Evolutionary conservation across 2,113 vertebrate genomes (phyloP), one percentile per base, ranked within the genome.

Genomic region (Balaeniceps rex): DNA sequence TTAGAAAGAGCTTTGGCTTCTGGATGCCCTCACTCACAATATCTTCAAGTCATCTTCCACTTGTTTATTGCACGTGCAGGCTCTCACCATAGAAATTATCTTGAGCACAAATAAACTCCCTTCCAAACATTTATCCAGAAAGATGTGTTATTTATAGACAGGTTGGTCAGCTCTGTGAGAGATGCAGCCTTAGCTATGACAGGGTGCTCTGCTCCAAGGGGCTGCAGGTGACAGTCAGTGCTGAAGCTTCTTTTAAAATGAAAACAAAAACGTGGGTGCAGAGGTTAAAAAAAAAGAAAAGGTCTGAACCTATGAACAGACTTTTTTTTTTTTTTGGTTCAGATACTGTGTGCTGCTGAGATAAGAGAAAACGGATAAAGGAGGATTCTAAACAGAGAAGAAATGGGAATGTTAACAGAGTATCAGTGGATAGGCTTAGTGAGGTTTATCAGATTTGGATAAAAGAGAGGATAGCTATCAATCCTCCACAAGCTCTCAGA

Each of bases 361-460:
- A 78, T 94, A 90, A 91, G 75, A 86, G 55, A 79, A 76, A 93
- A 90, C 0, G 12, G 91, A 92, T 76, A 90, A 51, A 87, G 46
- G 12, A 90, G 72, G 72, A 94, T 79, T 94, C 74, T 42, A 69
- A 91, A 75, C 28, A 66, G 61, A 85, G 81, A 76, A 90, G 88
- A 97, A 97, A 96, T 33, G 11, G 91, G 70, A 83, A 88, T 63
- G 79, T 91, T 97, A 88, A 68, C 64, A 84, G 87, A 91, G 82
- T 94, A 93, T 95, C 94, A 66, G 77, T 90, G 93, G 60, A 66
- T 42, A 88, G 83, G 84, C 92, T 96, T 95, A 97, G 92, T 52
- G 82, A 89, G 92, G 71, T 95, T 95, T 94, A 97, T 95, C 92
- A 95, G 95, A 94, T 97, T 94, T 92, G 94, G 94, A 61, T 90